Evolutionary conservation across 2,113 vertebrate genomes (phyloP), one percentile per base, ranked within the genome.

Genomic region (Cheilinus undulatus): DNA sequence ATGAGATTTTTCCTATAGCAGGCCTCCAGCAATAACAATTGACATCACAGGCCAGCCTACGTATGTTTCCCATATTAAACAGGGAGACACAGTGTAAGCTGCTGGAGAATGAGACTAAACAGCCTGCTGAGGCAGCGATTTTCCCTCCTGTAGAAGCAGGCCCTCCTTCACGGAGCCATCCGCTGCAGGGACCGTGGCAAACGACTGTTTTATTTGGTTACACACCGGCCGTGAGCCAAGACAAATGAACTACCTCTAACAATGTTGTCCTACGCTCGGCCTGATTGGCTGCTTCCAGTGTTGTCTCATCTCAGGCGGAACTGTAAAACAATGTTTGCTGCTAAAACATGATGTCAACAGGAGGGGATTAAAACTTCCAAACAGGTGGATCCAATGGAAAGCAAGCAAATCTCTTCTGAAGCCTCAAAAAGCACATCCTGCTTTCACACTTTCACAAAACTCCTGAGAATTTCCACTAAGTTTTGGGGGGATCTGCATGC

Each of bases 361-460:
- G 92, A 94, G 91, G 62, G 3, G 86, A 78, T 90, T 82, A 91
- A 92, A 93, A 93, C 90, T 14, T 83, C 86, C 83, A 92, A 93
- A 94, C 94, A 96, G 94, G 95, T 95, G 92, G 93, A 92, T 93
- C 87, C 89, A 73, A 78, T 83, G 76, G 85, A 85, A 92, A 92
- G 90, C 93, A 92, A 90, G 82, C 88, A 84, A 83, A 91, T 94
- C 91, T 93, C 91, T 92, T 94, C 38, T 34, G 19, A 17, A 42
- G 40, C 5, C 5, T 42, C 58, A 7, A 23, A 24, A 17, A 34
- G 34, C 56, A 38, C 56, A 57, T 28, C 28, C 28, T 51, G 8
- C 8, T 34, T n/a, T n/a, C n/a, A n/a, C n/a, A n/a, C n/a, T n/a
- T n/a, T n/a, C n/a, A n/a, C n/a, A n/a, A n/a, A n/a, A n/a, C n/a